Evolutionary conservation across 2,113 vertebrate species (phyloP).

Genomic region (Phrynocephalus versicolor): DNA sequence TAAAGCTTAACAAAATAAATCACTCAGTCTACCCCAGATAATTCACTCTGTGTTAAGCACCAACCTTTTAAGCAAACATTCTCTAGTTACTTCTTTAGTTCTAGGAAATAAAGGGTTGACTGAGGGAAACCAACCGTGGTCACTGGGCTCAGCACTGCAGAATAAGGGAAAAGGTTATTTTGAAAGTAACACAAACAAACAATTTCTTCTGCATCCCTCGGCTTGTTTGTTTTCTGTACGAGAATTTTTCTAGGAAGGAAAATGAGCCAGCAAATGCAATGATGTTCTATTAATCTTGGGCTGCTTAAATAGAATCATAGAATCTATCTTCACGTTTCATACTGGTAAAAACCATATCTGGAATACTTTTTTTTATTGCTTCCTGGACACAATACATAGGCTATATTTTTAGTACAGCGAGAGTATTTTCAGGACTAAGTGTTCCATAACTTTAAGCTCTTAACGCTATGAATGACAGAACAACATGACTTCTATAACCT

Average conservation of each 20-base stretch:
- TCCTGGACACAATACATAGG: too few relatives aligned
- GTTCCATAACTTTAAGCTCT: too few relatives aligned
- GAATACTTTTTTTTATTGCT: too few relatives aligned
- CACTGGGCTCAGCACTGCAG: background rate
- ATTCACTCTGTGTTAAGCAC: slow-evolving; percentile 65
- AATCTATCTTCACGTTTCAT: too few relatives aligned
- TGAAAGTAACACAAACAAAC: background rate
- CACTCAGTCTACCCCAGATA: slow-evolving; percentile 55
- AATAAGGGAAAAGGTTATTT: slow-evolving; percentile 56
- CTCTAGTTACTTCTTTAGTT: slow-evolving; percentile 15
- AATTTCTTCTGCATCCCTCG: slow-evolving; percentile 1
- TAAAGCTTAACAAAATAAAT: slow-evolving; percentile 64
- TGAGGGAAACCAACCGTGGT: slow-evolving; percentile 48
- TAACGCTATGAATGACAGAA: too few relatives aligned
- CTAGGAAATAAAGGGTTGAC: slow-evolving; percentile 31
- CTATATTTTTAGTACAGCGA: too few relatives aligned
- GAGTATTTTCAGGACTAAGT: too few relatives aligned
- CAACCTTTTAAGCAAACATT: slow-evolving; percentile 54
- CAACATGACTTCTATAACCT: too few relatives aligned
- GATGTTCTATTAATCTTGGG: background rate
- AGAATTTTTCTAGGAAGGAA: background rate
- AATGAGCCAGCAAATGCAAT: background rate
- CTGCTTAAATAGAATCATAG: too few relatives aligned
- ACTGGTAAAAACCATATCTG: too few relatives aligned
- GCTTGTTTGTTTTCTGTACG: background rate